Percentiles rank a stretch among this genome's conserved stretches.
Evolutionary conservation across 2,113 vertebrate species (phyloP).

Genomic region (Gobio gobio): DNA sequence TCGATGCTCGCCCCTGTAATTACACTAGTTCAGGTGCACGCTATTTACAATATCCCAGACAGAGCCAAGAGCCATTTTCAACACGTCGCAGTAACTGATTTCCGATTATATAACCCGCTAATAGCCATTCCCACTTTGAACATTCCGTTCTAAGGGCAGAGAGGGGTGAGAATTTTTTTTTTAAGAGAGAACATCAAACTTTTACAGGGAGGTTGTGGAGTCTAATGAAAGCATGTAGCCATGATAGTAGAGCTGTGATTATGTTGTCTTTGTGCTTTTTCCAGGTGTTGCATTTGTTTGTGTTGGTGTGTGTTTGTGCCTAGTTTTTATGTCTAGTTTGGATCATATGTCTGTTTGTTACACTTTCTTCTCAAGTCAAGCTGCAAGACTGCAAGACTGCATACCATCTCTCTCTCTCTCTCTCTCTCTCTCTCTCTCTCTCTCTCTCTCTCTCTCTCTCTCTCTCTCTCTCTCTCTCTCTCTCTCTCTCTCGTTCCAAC

Average conservation of each 20-base stretch:
- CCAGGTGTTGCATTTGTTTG: conserved; percentile 26
- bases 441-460: background rate
- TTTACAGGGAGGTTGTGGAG: background rate
- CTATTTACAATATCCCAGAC: conserved; percentile 11
- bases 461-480: background rate
- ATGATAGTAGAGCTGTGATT: conserved; percentile 8
- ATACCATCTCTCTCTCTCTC: background rate
- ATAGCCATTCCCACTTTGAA: conserved; percentile 63
- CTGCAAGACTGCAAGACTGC: conserved; percentile 21
- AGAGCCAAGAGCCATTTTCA: conserved; percentile 45
- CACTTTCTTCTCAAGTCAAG: conserved; percentile 38
- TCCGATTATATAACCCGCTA: conserved; percentile 64
- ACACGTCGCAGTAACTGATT: conserved; percentile 57
- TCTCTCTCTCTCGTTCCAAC: background rate
- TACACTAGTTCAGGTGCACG: conserved; percentile 33
- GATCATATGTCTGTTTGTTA: conserved; percentile 12
- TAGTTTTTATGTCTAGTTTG: background rate
- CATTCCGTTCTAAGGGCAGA: conserved; percentile 56
- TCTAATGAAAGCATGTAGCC: conserved; percentile 7
- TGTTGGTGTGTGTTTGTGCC: background rate
- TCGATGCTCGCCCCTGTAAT: conserved; percentile 30
- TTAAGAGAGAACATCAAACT: conserved; percentile 1
- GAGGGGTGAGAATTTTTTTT: background rate
- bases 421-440: background rate
- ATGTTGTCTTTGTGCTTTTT: background rate